Conservation (phyloP, 2,797 vertebrate species). For the Avahi laniger region DNA sequence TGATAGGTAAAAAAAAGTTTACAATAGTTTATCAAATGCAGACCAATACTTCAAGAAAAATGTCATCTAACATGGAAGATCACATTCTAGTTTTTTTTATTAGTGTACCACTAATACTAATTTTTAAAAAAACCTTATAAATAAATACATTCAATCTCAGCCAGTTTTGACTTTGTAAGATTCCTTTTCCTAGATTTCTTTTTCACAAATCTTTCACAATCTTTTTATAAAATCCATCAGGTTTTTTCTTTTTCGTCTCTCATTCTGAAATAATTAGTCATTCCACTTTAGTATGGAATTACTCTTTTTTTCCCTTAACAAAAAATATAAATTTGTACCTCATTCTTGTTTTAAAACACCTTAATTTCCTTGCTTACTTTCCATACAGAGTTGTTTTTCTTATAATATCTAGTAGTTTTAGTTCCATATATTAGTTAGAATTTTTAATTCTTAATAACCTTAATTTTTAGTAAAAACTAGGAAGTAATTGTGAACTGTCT, state of each 20-base stretch:
- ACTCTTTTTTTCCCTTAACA: not conserved
- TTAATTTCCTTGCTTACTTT: not conserved
- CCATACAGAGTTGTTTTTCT: not conserved
- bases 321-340: not conserved
- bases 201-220: not conserved
- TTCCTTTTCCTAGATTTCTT: not conserved
- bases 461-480: not conserved
- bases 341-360: not conserved
- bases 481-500: not conserved
- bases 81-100: not conserved
- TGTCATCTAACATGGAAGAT: not conserved
- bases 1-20: not conserved
- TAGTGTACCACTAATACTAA: not conserved
- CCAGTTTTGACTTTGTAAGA: not conserved
- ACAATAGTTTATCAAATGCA: not conserved
- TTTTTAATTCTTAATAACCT: not conserved
- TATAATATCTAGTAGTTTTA: not conserved
- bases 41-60: not conserved
- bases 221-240: not conserved
- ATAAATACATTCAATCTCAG: not conserved
- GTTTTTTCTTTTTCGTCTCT: not conserved
- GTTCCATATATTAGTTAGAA: not conserved
- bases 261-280: not conserved
- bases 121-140: not conserved
- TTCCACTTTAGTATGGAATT: not conserved